phyloP scores from a whole-genome alignment of 2,797 vertebrate genomes.

The Falco novaeseelandiae region DNA sequence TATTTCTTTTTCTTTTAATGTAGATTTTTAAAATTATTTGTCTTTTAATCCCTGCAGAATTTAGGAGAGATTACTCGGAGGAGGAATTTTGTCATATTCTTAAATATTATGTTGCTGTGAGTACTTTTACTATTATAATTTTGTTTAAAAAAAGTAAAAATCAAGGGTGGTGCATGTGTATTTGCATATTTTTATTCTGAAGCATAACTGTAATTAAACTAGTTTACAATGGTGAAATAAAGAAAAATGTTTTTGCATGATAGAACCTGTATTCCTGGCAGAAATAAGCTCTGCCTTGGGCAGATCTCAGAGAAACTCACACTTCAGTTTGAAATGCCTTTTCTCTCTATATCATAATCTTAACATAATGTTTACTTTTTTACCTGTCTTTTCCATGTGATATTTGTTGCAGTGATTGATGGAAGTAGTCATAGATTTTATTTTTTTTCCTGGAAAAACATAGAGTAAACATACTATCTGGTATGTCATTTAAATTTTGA shows the following conservation, averaged over 20 bases:
- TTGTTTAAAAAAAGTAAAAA: background rate
- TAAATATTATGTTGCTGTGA: background rate
- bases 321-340: background rate
- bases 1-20: background rate
- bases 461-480: background rate
- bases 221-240: background rate
- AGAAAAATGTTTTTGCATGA: background rate
- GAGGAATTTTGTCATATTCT: background rate
- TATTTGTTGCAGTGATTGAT: background rate
- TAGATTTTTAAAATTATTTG: background rate
- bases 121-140: background rate
- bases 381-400: background rate
- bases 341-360: background rate
- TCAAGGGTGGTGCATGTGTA: accelerated
- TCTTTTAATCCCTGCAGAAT: background rate
- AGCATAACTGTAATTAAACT: background rate
- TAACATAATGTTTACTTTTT: background rate
- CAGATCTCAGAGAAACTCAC: background rate
- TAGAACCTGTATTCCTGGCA: background rate
- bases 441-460: background rate
- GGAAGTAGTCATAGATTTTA: background rate
- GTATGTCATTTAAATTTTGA: background rate
- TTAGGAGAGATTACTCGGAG: background rate
- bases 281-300: background rate
- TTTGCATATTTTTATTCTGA: background rate